Base-by-base conservation (phyloP, 2,888 invertebrate genomes). In the Pteria penguin region DNA sequence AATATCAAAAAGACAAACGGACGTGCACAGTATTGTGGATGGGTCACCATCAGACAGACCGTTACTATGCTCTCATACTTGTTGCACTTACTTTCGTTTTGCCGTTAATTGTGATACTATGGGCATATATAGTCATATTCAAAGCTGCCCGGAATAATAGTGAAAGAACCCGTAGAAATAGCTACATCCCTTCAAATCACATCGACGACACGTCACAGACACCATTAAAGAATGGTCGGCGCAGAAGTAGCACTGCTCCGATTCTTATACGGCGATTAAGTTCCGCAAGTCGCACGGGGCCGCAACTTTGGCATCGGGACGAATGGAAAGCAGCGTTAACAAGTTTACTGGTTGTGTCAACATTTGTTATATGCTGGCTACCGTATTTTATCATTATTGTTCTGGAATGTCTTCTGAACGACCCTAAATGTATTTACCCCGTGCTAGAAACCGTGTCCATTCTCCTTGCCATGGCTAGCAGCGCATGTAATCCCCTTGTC, bases 271-370 rank as follows among this genome's bases (percentile, higher is more conserved):
- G 96, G 74, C 95, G 96, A 91, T 94, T 96, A 69, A 95, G 97
- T 80, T 96, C 96, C 90, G 96, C 96, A 33, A 96, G 96, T 61
- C 93, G 87, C 18, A 77, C 82, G 1, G 82, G 96, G 79, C 96
- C 96, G 92, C 94, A 93, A 2, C 75, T 88, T 24, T 89, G 95
- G 88, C 96, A 97, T 82, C 94, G 96, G 70, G 97, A 97, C 90
- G 97, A 97, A 93, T 96, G 96, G 83, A 94, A 97, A 82, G 96
- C 97, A 1, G 97, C 97, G 8, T 95, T 96, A 82, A 96, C 97
- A 68, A 96, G 96, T 88, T 95, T 95, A 63, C 92, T 96, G 79
- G 96, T 96, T 80, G 94, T 96, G 89, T 94, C 95, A 52, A 95
- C 96, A 92, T 94, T 94, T 69, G 90, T 94, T 14, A 90, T 94